Evolutionary conservation across 2,797 vertebrate genomes (phyloP), one percentile per base, ranked within the genome.

Genomic region (Nannoperca obscura): DNA sequence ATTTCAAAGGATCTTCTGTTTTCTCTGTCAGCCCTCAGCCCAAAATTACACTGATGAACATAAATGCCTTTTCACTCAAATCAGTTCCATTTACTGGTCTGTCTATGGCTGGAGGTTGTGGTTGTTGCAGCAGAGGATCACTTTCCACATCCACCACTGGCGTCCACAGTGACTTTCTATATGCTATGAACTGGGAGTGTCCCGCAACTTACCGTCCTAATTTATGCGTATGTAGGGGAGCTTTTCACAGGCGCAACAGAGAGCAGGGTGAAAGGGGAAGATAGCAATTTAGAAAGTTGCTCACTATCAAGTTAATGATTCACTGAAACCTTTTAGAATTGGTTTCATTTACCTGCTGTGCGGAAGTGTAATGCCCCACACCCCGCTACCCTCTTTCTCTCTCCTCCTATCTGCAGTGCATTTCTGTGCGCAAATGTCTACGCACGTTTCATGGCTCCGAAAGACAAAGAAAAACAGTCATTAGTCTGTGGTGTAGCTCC

Each of bases 371-470:
- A 74, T 72, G 65, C 77, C 84, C 74, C 81, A 79, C 76, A 83
- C 84, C 77, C 79, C 70, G 36, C 78, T 60, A 17, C 72, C 69
- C 70, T 69, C 58, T 64, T 2, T 65, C 71, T 44, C 68, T 60
- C 40, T 54, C 62, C 74, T 58, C 71, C 66, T 75, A 76, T 88
- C 88, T 83, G 91, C 90, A 86, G 81, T 86, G 84, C 86, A 88
- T 86, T 76, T 88, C 82, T 87, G 89, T 87, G 92, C 87, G 83
- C 90, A 92, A 91, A 90, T 74, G 76, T 85, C 76, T 88, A 75
- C 74, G 89, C 89, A 84, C 83, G 84, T 74, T 83, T 69, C 73
- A 36, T 32, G 84, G 76, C 86, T 81, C 65, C 36, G 69, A 71
- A 83, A 89, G 91, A 92, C 88, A 91, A 92, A 93, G 87, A 89